Percentiles rank a stretch among this genome's conserved stretches.
Conservation (phyloP, 2,888 invertebrate genomes). For the Blastobasis adustella region DNA sequence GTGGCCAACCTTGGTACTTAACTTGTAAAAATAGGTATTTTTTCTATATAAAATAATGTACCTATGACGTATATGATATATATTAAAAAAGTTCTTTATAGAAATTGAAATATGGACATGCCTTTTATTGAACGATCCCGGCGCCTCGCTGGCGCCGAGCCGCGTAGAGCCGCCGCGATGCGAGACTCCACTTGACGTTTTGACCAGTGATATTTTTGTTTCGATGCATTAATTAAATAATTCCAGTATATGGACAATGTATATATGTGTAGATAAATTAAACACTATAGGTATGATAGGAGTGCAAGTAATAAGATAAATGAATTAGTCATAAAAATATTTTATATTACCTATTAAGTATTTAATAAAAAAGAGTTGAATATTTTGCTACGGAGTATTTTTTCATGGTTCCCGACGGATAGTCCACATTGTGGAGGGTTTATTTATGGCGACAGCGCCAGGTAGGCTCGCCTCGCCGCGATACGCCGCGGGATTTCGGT, state of each 20-base stretch:
- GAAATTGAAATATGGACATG: conserved; percentile 64
- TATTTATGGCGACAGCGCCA: conserved; percentile 5
- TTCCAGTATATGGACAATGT: background rate
- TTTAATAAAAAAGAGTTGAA: conserved; percentile 67
- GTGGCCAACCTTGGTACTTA: conserved; percentile 74
- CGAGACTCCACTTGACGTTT: background rate
- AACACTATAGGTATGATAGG: conserved; percentile 15
- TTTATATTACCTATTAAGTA: conserved; percentile 62
- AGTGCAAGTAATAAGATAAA: conserved; percentile 43
- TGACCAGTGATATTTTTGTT: background rate
- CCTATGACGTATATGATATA: conserved; percentile 69
- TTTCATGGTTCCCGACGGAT: conserved; percentile 51
- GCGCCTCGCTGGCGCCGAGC: background rate
- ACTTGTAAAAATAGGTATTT: conserved; percentile 73
- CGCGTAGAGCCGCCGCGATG: background rate
- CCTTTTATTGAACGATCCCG: conserved; percentile 46
- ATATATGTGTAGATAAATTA: conserved; percentile 5
- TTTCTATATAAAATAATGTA: conserved; percentile 73
- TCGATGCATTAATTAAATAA: background rate
- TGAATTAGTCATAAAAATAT: conserved; percentile 60
- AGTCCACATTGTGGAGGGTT: conserved; percentile 24
- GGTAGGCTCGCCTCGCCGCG: background rate
- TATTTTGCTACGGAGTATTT: conserved; percentile 60
- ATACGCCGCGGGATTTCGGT: too few relatives aligned
- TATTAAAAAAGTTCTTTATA: conserved; percentile 71